phyloP scores from a whole-genome alignment of 2,888 invertebrate genomes.

The Gnatocerus cornutus region DNA sequence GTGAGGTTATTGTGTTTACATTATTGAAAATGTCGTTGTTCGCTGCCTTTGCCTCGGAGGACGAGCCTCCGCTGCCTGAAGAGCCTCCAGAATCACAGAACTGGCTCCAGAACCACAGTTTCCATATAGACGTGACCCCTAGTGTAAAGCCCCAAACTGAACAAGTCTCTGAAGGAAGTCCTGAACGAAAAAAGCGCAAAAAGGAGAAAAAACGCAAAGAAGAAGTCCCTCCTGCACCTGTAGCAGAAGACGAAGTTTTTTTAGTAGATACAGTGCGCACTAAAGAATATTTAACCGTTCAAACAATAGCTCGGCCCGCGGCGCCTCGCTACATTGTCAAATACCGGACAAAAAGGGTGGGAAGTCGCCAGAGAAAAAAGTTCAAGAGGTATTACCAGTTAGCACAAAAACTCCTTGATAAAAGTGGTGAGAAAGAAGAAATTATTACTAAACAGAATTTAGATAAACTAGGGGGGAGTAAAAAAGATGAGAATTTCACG shows the following conservation, averaged over 20 bases:
- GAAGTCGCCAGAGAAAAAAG: constrained; percentile 59
- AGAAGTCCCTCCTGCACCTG: constrained; percentile 58
- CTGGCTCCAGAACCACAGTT: constrained; percentile 71
- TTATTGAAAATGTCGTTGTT: constrained; percentile 70
- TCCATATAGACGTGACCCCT: constrained; percentile 60
- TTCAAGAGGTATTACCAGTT: constrained; percentile 65
- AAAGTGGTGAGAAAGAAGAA: constrained; percentile 51
- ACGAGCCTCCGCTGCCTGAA: constrained; percentile 47
- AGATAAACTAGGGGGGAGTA: constrained; percentile 50
- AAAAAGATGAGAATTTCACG: constrained; percentile 58
- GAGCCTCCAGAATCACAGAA: constrained; percentile 47
- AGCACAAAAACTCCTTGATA: constrained; percentile 53
- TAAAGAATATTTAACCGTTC: constrained; percentile 74
- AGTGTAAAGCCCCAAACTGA: constrained; percentile 17
- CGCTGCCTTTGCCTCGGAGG: constrained; percentile 69
- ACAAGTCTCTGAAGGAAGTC: constrained; percentile 11
- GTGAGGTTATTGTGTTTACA: constrained; percentile 30
- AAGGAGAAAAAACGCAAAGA: constrained; percentile 55
- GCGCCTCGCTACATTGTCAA: constrained; percentile 74
- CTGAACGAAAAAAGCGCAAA: constrained; percentile 32
- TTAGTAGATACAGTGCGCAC: constrained; percentile 67
- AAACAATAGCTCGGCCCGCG: constrained; percentile 78
- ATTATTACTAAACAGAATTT: constrained; percentile 60
- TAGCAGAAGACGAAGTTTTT: constrained; percentile 40
- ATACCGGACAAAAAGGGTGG: constrained; percentile 54